Conservation (phyloP, 2,888 invertebrate species). For the Alentia gelatinosa region DNA sequence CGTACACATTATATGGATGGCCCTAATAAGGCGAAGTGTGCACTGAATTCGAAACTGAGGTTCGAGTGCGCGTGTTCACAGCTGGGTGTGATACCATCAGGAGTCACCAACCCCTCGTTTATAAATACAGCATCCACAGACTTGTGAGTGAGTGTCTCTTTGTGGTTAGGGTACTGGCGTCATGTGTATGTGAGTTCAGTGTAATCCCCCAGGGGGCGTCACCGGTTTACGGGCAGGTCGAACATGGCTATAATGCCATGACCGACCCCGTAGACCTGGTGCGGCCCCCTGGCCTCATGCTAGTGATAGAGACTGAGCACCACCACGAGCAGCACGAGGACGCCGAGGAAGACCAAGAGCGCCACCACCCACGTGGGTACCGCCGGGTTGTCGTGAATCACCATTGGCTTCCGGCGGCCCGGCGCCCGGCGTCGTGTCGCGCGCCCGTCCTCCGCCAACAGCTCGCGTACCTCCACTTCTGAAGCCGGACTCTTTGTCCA, state of each 20-base stretch:
- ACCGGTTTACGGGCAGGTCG: constrained; percentile 22
- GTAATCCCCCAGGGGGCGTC: neutral
- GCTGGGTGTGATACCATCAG: too few relatives aligned
- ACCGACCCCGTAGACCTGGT: constrained; percentile 24
- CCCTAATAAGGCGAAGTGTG: too few relatives aligned
- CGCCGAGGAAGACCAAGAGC: neutral
- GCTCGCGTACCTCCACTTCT: neutral
- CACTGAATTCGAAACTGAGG: too few relatives aligned
- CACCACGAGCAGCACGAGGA: constrained; percentile 1
- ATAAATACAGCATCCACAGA: too few relatives aligned
- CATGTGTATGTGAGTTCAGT: neutral
- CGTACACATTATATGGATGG: too few relatives aligned
- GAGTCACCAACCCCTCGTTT: too few relatives aligned
- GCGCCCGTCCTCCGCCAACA: neutral
- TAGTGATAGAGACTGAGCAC: constrained; percentile 25
- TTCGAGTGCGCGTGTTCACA: too few relatives aligned
- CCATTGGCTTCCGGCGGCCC: neutral
- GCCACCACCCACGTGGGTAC: constrained; percentile 38
- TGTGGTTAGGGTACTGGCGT: too few relatives aligned
- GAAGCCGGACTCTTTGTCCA: neutral
- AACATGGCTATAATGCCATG: constrained; percentile 41
- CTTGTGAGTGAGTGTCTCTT: too few relatives aligned
- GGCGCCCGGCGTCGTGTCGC: neutral
- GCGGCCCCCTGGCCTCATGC: constrained; percentile 40
- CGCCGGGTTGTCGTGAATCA: constrained; percentile 26